Conservation (phyloP, 2,797 vertebrate species). For the Knipowitschia caucasica region DNA sequence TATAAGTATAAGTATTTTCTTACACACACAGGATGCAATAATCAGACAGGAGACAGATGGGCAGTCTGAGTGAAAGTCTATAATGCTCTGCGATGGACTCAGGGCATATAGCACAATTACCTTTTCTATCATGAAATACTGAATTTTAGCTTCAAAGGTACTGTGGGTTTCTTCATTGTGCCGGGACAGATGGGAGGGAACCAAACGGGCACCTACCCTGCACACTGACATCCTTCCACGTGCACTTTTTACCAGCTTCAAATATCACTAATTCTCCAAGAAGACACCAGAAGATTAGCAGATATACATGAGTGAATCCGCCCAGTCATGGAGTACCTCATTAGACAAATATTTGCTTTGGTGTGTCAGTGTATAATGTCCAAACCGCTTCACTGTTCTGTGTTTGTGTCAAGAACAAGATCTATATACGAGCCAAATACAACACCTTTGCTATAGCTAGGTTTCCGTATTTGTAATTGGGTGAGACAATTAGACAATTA, state of each 20-base stretch:
- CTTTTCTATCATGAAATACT: slow-evolving; percentile 38
- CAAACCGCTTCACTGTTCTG: slow-evolving; percentile 30
- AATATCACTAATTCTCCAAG: slow-evolving; percentile 53
- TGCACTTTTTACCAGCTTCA: slow-evolving; percentile 58
- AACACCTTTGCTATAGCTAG: slow-evolving; percentile 20
- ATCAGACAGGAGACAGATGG: slow-evolving; percentile 62
- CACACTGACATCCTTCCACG: slow-evolving; percentile 64
- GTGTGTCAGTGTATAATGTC: slow-evolving; percentile 51
- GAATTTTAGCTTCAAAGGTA: slow-evolving; percentile 40
- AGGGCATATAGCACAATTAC: slow-evolving; percentile 26
- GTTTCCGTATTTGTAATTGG: slow-evolving; percentile 46
- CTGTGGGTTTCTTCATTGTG: slow-evolving; percentile 47
- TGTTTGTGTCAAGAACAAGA: slow-evolving; percentile 34
- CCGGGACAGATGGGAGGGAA: slow-evolving; percentile 79
- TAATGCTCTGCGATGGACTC: slow-evolving; percentile 29
- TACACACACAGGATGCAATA: slow-evolving; percentile 45
- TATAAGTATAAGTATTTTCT: no score
- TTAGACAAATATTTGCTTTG: slow-evolving; percentile 64
- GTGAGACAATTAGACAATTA: slow-evolving; percentile 71
- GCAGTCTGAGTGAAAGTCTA: slow-evolving; percentile 41
- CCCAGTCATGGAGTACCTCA: slow-evolving; percentile 61
- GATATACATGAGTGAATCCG: slow-evolving; percentile 65
- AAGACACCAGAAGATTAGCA: slow-evolving; percentile 68
- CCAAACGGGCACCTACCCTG: slow-evolving; percentile 72
- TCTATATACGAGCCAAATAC: slow-evolving; percentile 37